These are phyloP conservation scores for Leiothrix lutea DNA, from an alignment of 2,113 vertebrate species.

Conservation along the genomic window DNA sequence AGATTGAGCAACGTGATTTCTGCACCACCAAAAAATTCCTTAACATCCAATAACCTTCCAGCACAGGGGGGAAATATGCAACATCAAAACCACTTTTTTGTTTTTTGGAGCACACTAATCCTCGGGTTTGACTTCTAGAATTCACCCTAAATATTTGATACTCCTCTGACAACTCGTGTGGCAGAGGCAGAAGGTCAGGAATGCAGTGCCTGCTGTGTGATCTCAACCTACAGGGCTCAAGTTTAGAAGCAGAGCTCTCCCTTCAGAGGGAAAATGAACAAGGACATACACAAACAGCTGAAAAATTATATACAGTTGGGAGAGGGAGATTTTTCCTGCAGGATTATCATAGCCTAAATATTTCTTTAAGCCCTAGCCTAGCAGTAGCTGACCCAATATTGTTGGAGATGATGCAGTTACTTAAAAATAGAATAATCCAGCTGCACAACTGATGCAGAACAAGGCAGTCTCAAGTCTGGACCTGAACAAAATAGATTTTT, in stretches of 20 bases:
- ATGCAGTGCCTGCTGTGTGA: background rate
- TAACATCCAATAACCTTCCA: background rate
- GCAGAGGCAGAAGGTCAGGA: background rate
- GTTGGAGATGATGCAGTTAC: constrained; percentile 17
- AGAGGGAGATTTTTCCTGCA: constrained; percentile 24
- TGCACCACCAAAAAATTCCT: background rate
- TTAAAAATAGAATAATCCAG: constrained; percentile 59
- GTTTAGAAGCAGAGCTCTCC: background rate
- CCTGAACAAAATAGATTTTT: background rate
- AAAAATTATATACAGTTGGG: constrained; percentile 46
- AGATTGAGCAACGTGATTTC: background rate
- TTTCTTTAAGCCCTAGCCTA: constrained; percentile 53
- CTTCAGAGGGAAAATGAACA: background rate
- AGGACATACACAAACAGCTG: constrained; percentile 40
- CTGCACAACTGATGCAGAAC: background rate
- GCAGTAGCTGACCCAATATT: constrained; percentile 17
- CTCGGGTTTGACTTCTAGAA: background rate
- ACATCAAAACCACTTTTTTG: background rate
- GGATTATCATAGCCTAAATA: constrained; percentile 54
- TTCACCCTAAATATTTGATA: background rate
- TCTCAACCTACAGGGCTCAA: background rate
- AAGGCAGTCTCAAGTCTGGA: background rate
- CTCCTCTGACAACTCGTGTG: background rate
- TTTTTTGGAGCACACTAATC: background rate
- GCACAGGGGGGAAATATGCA: background rate